Evolutionary conservation across 2,888 invertebrate genomes (phyloP).

Genomic region (Phyllotreta cruciferae): DNA sequence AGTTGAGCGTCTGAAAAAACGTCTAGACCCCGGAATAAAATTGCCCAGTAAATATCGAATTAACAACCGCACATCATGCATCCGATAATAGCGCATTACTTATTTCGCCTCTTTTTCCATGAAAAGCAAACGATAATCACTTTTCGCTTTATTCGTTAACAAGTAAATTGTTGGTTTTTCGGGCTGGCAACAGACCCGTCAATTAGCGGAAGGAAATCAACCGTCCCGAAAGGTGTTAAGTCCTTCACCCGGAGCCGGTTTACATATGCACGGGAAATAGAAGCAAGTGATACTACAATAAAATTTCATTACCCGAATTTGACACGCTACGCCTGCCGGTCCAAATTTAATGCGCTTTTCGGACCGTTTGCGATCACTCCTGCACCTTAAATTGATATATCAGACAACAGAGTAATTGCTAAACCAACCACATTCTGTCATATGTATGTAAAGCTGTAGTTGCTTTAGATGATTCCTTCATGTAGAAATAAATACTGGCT

Average conservation of each 20-base stretch:
- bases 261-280: conserved; percentile 46
- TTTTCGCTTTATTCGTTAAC: conserved; percentile 8
- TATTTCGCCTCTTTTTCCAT: not conserved
- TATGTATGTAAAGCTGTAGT: no score
- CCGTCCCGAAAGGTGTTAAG: conserved; percentile 35
- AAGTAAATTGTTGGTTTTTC: conserved; percentile 12
- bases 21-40: not conserved
- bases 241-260: conserved; percentile 38
- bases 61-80: no score
- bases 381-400: no score
- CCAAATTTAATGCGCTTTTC: conserved; percentile 26
- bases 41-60: no score
- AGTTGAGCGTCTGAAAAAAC: not conserved
- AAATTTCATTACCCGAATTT: conserved; percentile 51
- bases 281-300: conserved; percentile 49
- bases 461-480: no score
- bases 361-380: conserved; percentile 30
- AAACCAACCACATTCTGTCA: no score
- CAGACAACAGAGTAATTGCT: no score
- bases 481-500: no score
- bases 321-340: conserved; percentile 42
- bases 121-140: no score
- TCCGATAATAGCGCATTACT: no score
- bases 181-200: conserved; percentile 17
- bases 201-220: conserved; percentile 27